Conservation (phyloP, 2,113 vertebrate genomes). For the Pluvialis apricaria region DNA sequence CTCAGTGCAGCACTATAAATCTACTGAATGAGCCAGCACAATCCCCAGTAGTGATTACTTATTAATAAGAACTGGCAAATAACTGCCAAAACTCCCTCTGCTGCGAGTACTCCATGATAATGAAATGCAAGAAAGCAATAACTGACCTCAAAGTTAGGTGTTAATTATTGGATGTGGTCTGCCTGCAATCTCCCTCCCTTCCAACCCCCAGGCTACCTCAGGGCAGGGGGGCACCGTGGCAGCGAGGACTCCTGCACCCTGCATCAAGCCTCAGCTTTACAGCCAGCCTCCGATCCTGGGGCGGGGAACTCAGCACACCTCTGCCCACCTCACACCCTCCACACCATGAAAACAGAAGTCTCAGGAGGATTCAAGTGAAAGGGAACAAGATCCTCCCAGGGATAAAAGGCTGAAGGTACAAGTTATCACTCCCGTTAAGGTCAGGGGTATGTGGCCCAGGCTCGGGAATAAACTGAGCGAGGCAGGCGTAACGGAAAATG, state of each 20-base stretch:
- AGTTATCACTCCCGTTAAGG: background rate
- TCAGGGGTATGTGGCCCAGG: background rate
- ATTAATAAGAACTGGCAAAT: conserved; percentile 65
- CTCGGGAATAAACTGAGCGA: background rate
- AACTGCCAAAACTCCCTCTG: conserved; percentile 60
- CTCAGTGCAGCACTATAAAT: conserved; percentile 68
- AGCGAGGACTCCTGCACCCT: background rate
- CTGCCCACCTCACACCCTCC: background rate
- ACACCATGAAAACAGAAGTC: background rate
- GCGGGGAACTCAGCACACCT: accelerated
- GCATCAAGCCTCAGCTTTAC: background rate
- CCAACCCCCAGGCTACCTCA: background rate
- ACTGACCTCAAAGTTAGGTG: conserved; percentile 58
- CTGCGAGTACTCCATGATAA: conserved; percentile 48
- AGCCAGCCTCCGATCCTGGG: accelerated
- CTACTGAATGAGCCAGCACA: conserved; percentile 62
- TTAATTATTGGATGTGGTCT: conserved; percentile 52
- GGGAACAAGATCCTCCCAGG: background rate
- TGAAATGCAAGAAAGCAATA: conserved; percentile 66
- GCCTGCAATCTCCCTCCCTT: background rate
- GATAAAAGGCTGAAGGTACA: background rate
- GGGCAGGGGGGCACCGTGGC: background rate
- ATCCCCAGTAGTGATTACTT: conserved; percentile 66
- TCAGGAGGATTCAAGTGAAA: background rate
- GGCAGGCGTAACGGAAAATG: background rate